Evolutionary conservation across 2,797 vertebrate species (phyloP), one percentile per base, ranked within the genome.

Genomic region (Aldrovandia affinis): DNA sequence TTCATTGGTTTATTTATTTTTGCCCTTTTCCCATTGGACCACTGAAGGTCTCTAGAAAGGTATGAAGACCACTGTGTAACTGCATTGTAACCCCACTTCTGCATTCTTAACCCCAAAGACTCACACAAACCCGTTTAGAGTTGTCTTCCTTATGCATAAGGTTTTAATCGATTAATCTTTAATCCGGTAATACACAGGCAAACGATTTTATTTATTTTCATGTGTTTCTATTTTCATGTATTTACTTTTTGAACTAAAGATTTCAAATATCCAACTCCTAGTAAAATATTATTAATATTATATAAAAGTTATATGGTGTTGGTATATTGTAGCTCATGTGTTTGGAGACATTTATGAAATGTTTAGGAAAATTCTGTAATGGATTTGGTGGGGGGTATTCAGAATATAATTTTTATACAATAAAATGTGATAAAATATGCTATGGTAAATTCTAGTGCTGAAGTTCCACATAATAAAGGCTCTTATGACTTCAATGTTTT

Each of bases 11-110:
- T 73, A 84, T 86, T 70, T 47, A 84, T 86, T 82, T 68, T 80
- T 90, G 70, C 91, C 92, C 85, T 90, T 91, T 93, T 89, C 89
- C 85, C 87, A 93, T 92, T 92, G 92, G 94, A 91, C 92, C 90
- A 89, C 88, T 94, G 90, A 94, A 97, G 96, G 92, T 97, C 95
- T 94, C 96, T 96, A 90, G 95, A 96, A 96, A 97, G 96, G 96
- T 96, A 97, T 92, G 96, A 93, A 86, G 0, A 89, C 88, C 86
- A 88, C 82, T 80, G 85, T 90, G 87, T 92, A 82, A 89, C 47
- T 80, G 88, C 86, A 88, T 42, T 36, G 85, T 89, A 86, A 91
- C 78, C 84, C 70, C 36, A 44, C 55, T 77, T 39, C 80, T 9
- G 86, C 15, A 59, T 18, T 65, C 42, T 20, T 81, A 83, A 88